Evolutionary conservation across 2,888 invertebrate species (phyloP).

Genomic region (Itoplectis maculator): DNA sequence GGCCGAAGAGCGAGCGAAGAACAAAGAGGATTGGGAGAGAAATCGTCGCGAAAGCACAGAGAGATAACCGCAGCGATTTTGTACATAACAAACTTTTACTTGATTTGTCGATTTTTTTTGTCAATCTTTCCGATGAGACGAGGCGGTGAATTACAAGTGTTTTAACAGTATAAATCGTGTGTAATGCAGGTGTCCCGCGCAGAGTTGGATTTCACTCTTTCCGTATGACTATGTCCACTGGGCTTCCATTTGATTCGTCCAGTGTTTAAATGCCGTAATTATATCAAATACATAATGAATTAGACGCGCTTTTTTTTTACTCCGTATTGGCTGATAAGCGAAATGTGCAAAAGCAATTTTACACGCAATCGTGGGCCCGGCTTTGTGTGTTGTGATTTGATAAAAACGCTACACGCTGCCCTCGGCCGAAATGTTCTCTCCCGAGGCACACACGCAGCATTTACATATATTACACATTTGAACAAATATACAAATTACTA

Average conservation of each 20-base stretch:
- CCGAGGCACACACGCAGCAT: conserved; percentile 63
- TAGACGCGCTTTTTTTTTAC: background rate
- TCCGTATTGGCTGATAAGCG: background rate
- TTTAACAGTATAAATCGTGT: conserved; percentile 60
- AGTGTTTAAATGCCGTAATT: conserved; percentile 22
- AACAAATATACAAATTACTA: conserved; percentile 76
- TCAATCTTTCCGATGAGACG: conserved; percentile 52
- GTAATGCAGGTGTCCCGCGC: conserved; percentile 10
- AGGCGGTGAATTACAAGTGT: conserved; percentile 60
- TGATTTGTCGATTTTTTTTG: conserved; percentile 48
- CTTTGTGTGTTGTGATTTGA: conserved; percentile 36
- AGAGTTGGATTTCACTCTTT: background rate
- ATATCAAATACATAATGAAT: background rate
- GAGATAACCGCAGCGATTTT: conserved; percentile 72
- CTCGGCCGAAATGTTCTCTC: conserved; percentile 21
- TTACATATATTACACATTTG: conserved; percentile 77
- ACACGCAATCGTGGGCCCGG: background rate
- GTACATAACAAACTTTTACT: conserved; percentile 66
- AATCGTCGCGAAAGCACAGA: conserved; percentile 72
- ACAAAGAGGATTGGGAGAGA: conserved; percentile 78
- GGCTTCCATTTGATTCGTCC: background rate
- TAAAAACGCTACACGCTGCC: conserved; percentile 37
- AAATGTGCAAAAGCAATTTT: conserved; percentile 24
- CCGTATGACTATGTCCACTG: background rate
- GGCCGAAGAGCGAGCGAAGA: conserved; percentile 83